Percentiles rank a stretch among this genome's conserved stretches.
Evolutionary conservation across 2,113 vertebrate genomes (phyloP).

Genomic region (Ranitomeya variabilis): DNA sequence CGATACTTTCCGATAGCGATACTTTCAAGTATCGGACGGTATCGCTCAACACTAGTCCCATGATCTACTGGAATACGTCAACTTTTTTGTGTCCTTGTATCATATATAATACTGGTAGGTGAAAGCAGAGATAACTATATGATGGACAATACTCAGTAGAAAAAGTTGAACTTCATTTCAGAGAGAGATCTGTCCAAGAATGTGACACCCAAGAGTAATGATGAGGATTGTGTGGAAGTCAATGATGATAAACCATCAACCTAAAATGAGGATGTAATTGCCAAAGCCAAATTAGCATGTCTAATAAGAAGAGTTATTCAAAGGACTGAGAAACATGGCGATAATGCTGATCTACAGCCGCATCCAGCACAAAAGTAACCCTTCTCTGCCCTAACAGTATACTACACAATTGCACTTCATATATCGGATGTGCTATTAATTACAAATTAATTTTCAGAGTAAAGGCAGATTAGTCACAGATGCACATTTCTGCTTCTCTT

Average conservation of each 20-base stretch:
- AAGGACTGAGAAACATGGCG: not conserved
- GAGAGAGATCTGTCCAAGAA: constrained; percentile 15
- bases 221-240: constrained; percentile 12
- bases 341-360: not conserved
- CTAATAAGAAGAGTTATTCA: not conserved
- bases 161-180: not conserved
- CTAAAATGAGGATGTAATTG: not conserved
- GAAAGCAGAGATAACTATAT: not conserved
- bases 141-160: not conserved
- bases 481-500: not conserved
- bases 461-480: not conserved
- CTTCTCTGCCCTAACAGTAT: not conserved
- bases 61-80: not conserved
- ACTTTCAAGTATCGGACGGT: too few species aligned
- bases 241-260: constrained; percentile 19
- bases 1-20: too few species aligned
- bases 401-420: not conserved
- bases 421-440: not conserved
- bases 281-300: constrained; percentile 25
- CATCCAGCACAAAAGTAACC: not conserved
- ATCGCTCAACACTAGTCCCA: too few species aligned
- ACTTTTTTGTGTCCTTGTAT: not conserved
- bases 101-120: not conserved
- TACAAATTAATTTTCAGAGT: not conserved
- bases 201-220: constrained; percentile 22